Evolutionary conservation across 2,888 invertebrate species (phyloP), one percentile per base, ranked within the genome.

Genomic region (Lingula anatina): DNA sequence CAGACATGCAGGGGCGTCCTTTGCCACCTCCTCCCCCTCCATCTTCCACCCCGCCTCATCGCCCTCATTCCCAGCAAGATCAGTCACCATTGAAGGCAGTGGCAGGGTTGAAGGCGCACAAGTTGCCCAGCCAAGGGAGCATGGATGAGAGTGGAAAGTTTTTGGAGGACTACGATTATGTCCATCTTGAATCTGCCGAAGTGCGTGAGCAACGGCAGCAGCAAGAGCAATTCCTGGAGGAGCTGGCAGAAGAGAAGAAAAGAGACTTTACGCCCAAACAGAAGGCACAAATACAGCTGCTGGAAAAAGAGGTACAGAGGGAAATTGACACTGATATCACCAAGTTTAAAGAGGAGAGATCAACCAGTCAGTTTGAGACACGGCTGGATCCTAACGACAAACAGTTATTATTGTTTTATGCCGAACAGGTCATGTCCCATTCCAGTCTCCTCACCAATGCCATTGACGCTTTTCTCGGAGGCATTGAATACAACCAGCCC

Each of bases 401-500:
- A 60, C 87, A 90, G 73, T 81, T 95, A 38, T 80, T 94, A 26
- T 84, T 85, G 40, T 94, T 92, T 78, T 95, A 93, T 78, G 87
- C 88, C 23, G 85, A 86, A 44, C 93, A 94, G 76, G 85, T 89
- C 25, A 86, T 89, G 35, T 87, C 87, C 15, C 91, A 93, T 75
- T 87, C 89, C 65, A 85, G 85, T 1, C 55, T 70, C 18, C 82
- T 96, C 42, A 86, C 89, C 55, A 87, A 89, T 60, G 90, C 93
- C 18, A 91, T 95, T 49, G 93, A 93, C 68, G 90, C 90, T 0
- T 95, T 96, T 79, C 82, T 95, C 42, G 84, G 88, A 64, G 89
- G 91, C 4, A 89, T 96, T 37, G 91, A 92, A 68, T 88, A 88
- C 77, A 93, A 92, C 68, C 90, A 93, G 73, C 92, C 93, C 36